Base-by-base conservation (phyloP, 2,888 invertebrate species). In the Phania funesta region DNA sequence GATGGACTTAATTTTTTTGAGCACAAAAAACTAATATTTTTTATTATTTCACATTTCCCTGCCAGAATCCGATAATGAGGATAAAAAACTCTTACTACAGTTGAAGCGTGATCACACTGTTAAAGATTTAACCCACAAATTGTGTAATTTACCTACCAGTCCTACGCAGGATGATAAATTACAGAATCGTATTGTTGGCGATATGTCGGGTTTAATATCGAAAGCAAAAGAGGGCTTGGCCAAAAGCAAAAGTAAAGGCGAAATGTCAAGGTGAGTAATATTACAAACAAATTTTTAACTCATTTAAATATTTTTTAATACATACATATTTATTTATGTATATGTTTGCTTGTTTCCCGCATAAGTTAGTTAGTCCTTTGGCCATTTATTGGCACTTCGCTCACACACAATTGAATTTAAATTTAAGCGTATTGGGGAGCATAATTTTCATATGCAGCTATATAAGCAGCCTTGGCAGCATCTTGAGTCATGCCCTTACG, bases 201-300 rank as follows among this genome's bases (percentile, higher is more conserved):
- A 97, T 87, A 95, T 97, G 95, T 95, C 95, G 77, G 98, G 98
- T 56, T 93, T 98, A 85, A 97, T 98, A 85, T 96, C 95, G 67
- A 97, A 97, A 92, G 98, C 98, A 88, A 98, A 97, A 93, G 96
- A 97, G 91, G 97, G 96, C 86, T 92, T 98, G 87, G 96, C 96
- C 18, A 96, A 96, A 91, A 96, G 96, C 77, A 96, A 96, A 90
- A 96, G 95, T 83, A 96, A 96, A 91, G 95, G 93, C 89, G 92
- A 92, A 86, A 90, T 92, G 83, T 90, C 91, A 70, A 88, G 91
- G 91, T 91, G 81, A 87, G 86, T 83, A 16, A 18, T 16, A 44
- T 7, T 44, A 13, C 3, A 52, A 52, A n/a, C 8, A 9, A 13
- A 2, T 5, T n/a, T 41, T 3, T n/a, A 32, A 9, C n/a, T 41